Base-by-base conservation (phyloP, 92 coral and sea anemone genomes). In the Montipora capitata region DNA sequence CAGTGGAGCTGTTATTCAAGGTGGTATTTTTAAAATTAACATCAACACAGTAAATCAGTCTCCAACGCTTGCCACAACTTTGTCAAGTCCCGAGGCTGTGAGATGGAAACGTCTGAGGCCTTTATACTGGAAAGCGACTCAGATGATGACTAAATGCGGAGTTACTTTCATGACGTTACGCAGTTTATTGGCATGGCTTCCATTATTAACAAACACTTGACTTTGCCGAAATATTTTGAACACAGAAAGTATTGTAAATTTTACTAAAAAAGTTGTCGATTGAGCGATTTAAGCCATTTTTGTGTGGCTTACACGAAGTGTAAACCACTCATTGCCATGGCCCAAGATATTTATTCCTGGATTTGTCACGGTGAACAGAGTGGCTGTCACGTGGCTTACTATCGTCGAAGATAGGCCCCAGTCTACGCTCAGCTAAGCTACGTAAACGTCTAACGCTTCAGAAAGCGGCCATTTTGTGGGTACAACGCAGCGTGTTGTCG, bases 1-100 rank as follows among this genome's bases (percentile, higher is more conserved):
- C 68, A 61, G 91, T n/a, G 75, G 82, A 77, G 90, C 90, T 39
- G 89, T 84, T 62, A 68, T 86, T 79, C 61, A 86, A 67, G 90
- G 85, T 39, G 87, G 87, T 81, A 80, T 63, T 88, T 71, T 88
- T 73, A 45, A 78, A 27, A 79, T 72, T 54, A 10, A 72, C 68
- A 88, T 81, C 49, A 82, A 81, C 63, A 87, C 79, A 35, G 72
- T 77, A 63, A 77, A 86, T 77, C 90, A 86, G 78, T 86, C 90
- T 77, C 84, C 78, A 68, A 86, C 59, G 77, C 85, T 77, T 77
- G n/a, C 90, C 17, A 77, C 90, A 18, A 68, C 40, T 86, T 42
- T 72, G 54, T 49, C 84, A 65, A 64, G 77, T 44, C 82, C 76
- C 59, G 56, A 76, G 51, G 76, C 84, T 4, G 63, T 16, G 78